A percentile compares a stretch with the other conserved stretches of the same genome.
phyloP scores from a whole-genome alignment of 2,113 vertebrate species.

The Glaucidium brasilianum region DNA sequence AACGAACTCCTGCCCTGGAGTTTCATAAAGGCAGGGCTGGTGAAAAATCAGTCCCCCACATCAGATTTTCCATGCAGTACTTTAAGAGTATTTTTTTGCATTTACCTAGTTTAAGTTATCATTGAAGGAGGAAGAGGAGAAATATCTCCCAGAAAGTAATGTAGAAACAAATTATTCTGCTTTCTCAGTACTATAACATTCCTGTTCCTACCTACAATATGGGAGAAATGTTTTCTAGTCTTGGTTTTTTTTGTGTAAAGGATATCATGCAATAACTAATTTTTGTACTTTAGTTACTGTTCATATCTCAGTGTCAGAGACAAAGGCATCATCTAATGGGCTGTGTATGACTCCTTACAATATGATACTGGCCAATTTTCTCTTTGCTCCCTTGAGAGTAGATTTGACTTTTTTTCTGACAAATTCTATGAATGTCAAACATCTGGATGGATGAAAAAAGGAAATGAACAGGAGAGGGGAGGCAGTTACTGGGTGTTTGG shows the following conservation, averaged over 20 bases:
- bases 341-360: background rate
- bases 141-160: background rate
- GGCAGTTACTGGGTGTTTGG: background rate
- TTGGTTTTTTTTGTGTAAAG: background rate
- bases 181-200: background rate
- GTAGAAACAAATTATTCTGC: background rate
- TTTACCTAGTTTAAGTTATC: background rate
- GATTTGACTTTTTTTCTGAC: background rate
- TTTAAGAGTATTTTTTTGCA: background rate
- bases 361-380: slow-evolving; percentile 34
- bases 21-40: background rate
- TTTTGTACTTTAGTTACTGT: background rate
- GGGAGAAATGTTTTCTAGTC: background rate
- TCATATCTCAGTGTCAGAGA: background rate
- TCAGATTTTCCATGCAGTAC: background rate
- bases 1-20: background rate
- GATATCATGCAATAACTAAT: background rate
- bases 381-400: background rate
- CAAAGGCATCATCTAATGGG: background rate
- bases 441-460: slow-evolving; percentile 26
- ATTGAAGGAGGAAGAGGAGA: background rate
- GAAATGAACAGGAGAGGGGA: background rate
- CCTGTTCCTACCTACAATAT: background rate
- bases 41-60: background rate
- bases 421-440: background rate